Base-by-base conservation (phyloP, 2,797 vertebrate genomes). In the Heterohyrax brucei region DNA sequence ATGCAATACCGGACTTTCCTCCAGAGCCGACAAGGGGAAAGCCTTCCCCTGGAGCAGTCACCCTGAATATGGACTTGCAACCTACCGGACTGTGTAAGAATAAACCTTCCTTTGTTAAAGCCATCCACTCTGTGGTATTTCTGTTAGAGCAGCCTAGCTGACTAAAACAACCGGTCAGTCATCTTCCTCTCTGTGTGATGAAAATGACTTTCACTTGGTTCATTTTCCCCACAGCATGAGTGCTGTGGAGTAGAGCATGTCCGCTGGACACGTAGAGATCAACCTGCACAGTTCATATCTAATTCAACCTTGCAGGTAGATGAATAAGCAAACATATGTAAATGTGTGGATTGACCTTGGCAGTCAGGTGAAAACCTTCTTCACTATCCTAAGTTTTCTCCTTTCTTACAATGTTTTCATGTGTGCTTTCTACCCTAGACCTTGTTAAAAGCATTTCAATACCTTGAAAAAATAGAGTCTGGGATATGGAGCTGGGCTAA, bases 171-270 rank as follows among this genome's bases (percentile, higher is more conserved):
- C 39, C 2, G 78, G 84, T 61, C 78, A 92, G 53, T 83, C 84
- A 48, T 75, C 70, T 90, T 94, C 77, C 82, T 82, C 30, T 59
- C 75, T 61, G 84, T 75, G 39, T 8, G 8, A 87, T 14, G 22
- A 70, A 93, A 93, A 93, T 70, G 22, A 72, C 33, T 91, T 95
- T 81, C 22, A 77, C 53, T 44, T 66, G 50, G 85, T 88, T 30
- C 80, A 24, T 88, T 95, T 86, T 70, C 83, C 87, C 56, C 64
- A 46, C 68, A 91, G 85, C 26, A 59, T 28, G 39, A 39, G 39
- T 39, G 76, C 5, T 64, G 87, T 68, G 30, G 62, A 92, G 87
- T 68, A 28, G 56, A 92, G 62, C 61, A 24, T 7, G 72, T 44
- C 62, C 64, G 50, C 73, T 90, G 28, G 39, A 73, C 28, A 84